phyloP scores from a whole-genome alignment of 2,888 invertebrate genomes.

The Meandrusa payeni region DNA sequence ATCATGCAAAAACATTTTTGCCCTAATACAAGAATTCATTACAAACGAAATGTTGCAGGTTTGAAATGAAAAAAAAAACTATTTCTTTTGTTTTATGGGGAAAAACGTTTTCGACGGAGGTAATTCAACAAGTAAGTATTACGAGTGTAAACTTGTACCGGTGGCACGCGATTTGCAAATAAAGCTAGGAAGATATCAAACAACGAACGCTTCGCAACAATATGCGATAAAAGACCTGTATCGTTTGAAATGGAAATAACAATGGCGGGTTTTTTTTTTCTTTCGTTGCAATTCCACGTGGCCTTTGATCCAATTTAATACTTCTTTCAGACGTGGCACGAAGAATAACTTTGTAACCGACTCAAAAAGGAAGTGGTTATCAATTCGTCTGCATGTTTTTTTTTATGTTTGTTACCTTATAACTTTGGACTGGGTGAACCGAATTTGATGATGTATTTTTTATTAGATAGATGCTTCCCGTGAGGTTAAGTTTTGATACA shows the following conservation, averaged over 20 bases:
- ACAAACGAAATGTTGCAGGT: too few species aligned
- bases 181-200: constrained; percentile 74
- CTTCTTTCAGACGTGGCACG: constrained; percentile 2
- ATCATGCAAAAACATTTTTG: too few species aligned
- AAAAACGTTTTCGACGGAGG: constrained; percentile 47
- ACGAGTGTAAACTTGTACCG: constrained; percentile 49
- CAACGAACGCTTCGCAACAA: constrained; percentile 50
- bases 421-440: too few species aligned
- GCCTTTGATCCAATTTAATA: constrained; percentile 41
- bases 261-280: constrained; percentile 49
- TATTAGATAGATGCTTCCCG: too few species aligned
- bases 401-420: too few species aligned
- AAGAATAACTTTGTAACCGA: background rate
- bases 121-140: constrained; percentile 68
- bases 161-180: constrained; percentile 75
- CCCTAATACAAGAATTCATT: too few species aligned
- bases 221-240: constrained; percentile 66
- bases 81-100: constrained; percentile 34
- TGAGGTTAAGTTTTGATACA: too few species aligned
- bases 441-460: too few species aligned
- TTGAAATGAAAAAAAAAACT: constrained; percentile 34
- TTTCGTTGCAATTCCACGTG: constrained; percentile 37
- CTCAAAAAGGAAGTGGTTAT: too few species aligned
- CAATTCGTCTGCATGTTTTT: too few species aligned
- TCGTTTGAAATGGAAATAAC: constrained; percentile 64